phyloP scores from a whole-genome alignment of 2,888 invertebrate genomes.

The Hydroisotoma schaefferi region DNA sequence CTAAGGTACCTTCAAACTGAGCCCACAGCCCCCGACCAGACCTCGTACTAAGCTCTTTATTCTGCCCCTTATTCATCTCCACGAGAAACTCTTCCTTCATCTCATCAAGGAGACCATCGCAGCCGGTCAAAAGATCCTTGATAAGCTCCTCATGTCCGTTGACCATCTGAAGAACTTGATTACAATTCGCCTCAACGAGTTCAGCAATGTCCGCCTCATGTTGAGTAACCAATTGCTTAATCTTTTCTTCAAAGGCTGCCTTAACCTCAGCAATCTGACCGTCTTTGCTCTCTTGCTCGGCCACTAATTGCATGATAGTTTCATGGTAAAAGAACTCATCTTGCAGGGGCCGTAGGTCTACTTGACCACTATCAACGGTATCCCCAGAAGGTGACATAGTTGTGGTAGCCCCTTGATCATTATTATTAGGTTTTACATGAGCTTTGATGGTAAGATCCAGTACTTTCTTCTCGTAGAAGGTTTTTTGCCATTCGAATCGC shows the following conservation, averaged over 20 bases:
- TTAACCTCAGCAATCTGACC: conserved; percentile 16
- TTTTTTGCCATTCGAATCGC: conserved; percentile 23
- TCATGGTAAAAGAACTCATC: conserved; percentile 22
- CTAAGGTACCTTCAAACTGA: conserved; percentile 29
- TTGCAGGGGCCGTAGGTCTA: background rate
- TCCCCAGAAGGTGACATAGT: too few species aligned
- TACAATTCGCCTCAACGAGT: conserved; percentile 13
- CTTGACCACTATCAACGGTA: background rate
- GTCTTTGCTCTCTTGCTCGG: conserved; percentile 14
- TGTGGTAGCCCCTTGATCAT: background rate
- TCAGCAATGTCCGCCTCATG: conserved; percentile 22
- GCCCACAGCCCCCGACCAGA: conserved; percentile 18
- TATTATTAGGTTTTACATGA: too few species aligned
- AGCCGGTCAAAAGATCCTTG: conserved; percentile 24
- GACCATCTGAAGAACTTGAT: conserved; percentile 1
- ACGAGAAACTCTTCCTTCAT: conserved; percentile 18
- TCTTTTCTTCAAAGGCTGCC: conserved; percentile 18
- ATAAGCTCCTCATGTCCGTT: conserved; percentile 17
- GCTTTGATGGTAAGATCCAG: conserved; percentile 13
- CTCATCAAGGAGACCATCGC: conserved; percentile 30
- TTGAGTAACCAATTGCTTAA: conserved; percentile 7
- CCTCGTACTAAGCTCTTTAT: conserved; percentile 18
- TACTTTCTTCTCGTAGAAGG: conserved; percentile 29
- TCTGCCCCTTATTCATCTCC: conserved; percentile 12
- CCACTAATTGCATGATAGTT: conserved; percentile 20